phyloP scores from a whole-genome alignment of 1,140 invertebrate genomes.

The Diploscapter pachys region DNA sequence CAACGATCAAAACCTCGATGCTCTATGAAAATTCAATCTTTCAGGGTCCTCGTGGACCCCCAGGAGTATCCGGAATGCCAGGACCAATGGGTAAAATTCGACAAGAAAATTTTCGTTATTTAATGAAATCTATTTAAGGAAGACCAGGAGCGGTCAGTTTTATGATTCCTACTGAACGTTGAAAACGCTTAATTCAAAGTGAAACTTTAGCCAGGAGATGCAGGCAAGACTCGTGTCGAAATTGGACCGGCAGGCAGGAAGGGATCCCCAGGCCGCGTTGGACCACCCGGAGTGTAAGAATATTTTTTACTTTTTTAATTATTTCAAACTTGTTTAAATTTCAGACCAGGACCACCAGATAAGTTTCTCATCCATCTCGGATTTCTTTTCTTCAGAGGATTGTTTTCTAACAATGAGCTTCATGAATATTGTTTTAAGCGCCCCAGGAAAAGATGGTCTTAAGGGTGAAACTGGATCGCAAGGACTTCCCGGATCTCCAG shows the following conservation, averaged over 20 bases:
- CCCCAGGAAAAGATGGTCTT: constrained; percentile 36
- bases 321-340: too few relatives aligned
- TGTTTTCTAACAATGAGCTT: too few relatives aligned
- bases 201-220: constrained; percentile 32
- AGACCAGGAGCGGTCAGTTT: constrained; percentile 43
- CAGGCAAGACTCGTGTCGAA: constrained; percentile 36
- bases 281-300: constrained; percentile 33
- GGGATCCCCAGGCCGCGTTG: constrained; percentile 40
- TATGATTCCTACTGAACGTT: constrained; percentile 31
- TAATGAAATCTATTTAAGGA: constrained; percentile 5
- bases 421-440: neutral
- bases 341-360: constrained; percentile 32
- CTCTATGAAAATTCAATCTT: too few relatives aligned
- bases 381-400: too few relatives aligned
- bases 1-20: too few relatives aligned
- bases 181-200: too few relatives aligned
- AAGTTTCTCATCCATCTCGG: neutral
- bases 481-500: constrained; percentile 35
- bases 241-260: constrained; percentile 40
- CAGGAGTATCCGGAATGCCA: constrained; percentile 34
- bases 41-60: constrained; percentile 43
- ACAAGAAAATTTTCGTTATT: constrained; percentile 20
- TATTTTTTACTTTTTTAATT: too few relatives aligned
- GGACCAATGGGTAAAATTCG: constrained; percentile 40
- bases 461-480: constrained; percentile 41